These are phyloP conservation scores for Spilogale gracilis DNA, from an alignment of 2,113 vertebrate species.

Conservation along the genomic window DNA sequence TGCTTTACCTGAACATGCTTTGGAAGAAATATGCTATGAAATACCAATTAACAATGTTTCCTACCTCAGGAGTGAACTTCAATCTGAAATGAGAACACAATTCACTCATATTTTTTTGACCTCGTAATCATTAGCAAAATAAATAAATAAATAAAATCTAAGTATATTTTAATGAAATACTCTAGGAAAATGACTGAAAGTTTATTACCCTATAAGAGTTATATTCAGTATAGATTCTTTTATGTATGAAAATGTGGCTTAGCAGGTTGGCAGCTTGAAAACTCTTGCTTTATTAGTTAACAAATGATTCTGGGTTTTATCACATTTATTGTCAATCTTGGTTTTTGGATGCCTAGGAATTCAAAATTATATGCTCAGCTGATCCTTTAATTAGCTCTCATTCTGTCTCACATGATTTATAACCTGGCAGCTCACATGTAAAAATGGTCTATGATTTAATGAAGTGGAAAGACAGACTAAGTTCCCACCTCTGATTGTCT, in stretches of 20 bases:
- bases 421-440: constrained; percentile 81
- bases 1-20: constrained; percentile 41
- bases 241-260: constrained; percentile 49
- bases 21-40: constrained; percentile 22
- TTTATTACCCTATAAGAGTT: constrained; percentile 42
- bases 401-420: constrained; percentile 95
- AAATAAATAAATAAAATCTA: neutral
- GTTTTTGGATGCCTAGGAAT: constrained; percentile 72
- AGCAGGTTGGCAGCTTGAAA: constrained; percentile 72
- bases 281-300: constrained; percentile 79
- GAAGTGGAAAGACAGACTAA: constrained; percentile 78
- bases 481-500: constrained; percentile 76
- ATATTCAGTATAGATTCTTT: constrained; percentile 18
- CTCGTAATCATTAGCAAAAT: constrained; percentile 11
- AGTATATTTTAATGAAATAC: constrained; percentile 53
- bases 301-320: constrained; percentile 73
- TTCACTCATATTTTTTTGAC: constrained; percentile 44
- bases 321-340: constrained; percentile 77
- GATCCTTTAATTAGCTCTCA: constrained; percentile 92
- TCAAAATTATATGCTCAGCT: constrained; percentile 87
- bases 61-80: constrained; percentile 16
- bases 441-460: constrained; percentile 89
- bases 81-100: constrained; percentile 3
- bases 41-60: constrained; percentile 9
- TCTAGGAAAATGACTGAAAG: constrained; percentile 21